These are phyloP conservation scores for Vidua chalybeata DNA, from an alignment of 2,113 vertebrate genomes.

Conservation along the genomic window DNA sequence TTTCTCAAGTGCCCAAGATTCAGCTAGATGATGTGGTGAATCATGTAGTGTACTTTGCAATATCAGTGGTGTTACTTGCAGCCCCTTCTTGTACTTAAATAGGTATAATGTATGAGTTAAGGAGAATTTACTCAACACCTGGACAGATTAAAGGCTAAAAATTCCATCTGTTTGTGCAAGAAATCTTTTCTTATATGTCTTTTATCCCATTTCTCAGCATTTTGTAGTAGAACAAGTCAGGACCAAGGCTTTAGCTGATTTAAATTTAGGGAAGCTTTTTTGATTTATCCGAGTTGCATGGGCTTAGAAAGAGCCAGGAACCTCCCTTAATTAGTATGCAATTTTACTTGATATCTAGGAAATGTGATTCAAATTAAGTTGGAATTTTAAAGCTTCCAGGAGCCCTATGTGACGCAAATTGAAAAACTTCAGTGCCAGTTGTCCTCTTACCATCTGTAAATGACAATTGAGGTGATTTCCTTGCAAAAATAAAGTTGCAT, in stretches of 20 bases:
- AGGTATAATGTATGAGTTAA: neutral
- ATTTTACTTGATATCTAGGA: constrained; percentile 3
- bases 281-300: neutral
- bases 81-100: neutral
- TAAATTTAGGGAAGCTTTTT: neutral
- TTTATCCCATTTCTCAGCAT: neutral
- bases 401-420: neutral
- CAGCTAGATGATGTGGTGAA: neutral
- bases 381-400: neutral
- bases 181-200: neutral
- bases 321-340: neutral
- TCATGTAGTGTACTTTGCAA: neutral
- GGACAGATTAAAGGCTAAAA: neutral
- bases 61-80: neutral
- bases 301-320: neutral
- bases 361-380: neutral
- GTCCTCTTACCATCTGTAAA: neutral
- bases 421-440: neutral
- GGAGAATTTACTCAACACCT: neutral
- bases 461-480: neutral
- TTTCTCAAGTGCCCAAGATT: neutral
- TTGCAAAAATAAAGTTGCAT: neutral
- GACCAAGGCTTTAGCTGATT: neutral
- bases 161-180: neutral
- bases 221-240: neutral